Conservation (phyloP, 2,888 invertebrate genomes). For the Acanthosepion pharaonis region DNA sequence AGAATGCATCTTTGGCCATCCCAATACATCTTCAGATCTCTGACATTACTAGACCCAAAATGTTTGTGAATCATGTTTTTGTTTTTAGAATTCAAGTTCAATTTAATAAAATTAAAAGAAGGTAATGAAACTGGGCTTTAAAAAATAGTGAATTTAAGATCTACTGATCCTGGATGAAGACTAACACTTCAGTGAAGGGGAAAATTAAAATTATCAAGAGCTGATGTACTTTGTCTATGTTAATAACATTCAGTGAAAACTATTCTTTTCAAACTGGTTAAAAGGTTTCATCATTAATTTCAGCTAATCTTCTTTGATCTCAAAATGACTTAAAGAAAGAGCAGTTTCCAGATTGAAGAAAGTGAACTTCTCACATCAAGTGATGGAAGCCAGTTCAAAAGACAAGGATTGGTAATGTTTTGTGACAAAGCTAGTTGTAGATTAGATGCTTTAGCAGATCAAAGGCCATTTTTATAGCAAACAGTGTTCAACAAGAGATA, state of each 20-base stretch:
- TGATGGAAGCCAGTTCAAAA: not conserved
- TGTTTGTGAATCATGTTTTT: not conserved
- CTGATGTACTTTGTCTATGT: not conserved
- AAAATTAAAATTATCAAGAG: not conserved
- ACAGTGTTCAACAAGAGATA: not conserved
- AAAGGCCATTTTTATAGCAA: not conserved
- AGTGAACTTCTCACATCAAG: not conserved
- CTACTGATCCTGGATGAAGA: not conserved
- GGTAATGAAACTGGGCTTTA: not conserved
- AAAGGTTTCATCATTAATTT: not conserved
- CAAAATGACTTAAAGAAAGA: not conserved
- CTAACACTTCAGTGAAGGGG: not conserved
- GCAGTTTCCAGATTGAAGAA: not conserved
- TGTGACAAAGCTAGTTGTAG: not conserved
- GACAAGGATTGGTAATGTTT: not conserved
- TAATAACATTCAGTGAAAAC: not conserved
- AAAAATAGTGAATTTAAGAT: not conserved
- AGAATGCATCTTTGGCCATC: too few species aligned
- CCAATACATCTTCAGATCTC: too few species aligned
- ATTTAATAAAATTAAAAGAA: not conserved
- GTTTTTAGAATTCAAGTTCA: not conserved
- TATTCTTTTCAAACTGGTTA: not conserved
- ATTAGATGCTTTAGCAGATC: constrained; percentile 20
- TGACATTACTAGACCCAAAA: not conserved
- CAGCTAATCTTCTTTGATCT: constrained; percentile 24